phyloP scores from a whole-genome alignment of 92 coral and sea anemone genomes.

The Zoanthus solanderi region DNA sequence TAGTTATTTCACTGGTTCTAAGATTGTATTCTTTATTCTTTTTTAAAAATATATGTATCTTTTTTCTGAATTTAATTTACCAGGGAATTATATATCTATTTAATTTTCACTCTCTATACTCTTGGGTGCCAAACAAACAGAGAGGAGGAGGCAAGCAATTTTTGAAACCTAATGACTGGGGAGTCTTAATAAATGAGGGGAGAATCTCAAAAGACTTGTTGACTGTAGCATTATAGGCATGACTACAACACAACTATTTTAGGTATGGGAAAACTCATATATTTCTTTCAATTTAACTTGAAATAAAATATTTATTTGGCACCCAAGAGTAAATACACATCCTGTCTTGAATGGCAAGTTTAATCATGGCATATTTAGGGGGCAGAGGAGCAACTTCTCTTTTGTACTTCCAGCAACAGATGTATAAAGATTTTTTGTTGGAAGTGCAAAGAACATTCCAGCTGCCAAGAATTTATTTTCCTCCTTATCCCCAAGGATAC shows the following conservation, averaged over 20 bases:
- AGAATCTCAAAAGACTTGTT: background rate
- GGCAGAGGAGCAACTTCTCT: slow-evolving; percentile 7
- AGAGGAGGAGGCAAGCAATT: background rate
- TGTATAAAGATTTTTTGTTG: background rate
- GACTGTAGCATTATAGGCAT: background rate
- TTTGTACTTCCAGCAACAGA: slow-evolving; percentile 1
- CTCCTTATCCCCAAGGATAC: slow-evolving; percentile 14
- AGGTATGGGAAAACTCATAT: too few species aligned
- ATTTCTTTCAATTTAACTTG: background rate
- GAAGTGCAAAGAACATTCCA: slow-evolving; percentile 3
- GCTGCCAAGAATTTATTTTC: slow-evolving; percentile 5
- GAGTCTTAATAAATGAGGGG: too few species aligned
- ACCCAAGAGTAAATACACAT: background rate
- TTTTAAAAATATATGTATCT: background rate
- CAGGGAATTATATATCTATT: background rate
- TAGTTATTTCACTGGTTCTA: background rate
- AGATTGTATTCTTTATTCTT: background rate
- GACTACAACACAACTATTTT: too few species aligned
- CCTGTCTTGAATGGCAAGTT: background rate
- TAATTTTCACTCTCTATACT: background rate
- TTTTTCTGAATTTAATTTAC: background rate
- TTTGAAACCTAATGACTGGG: background rate
- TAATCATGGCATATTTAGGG: background rate
- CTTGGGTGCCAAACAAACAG: background rate
- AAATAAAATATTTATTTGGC: too few species aligned